Evolutionary conservation across 2,888 invertebrate genomes (phyloP), one percentile per base, ranked within the genome.

Genomic region (Herminia tarsipennalis): DNA sequence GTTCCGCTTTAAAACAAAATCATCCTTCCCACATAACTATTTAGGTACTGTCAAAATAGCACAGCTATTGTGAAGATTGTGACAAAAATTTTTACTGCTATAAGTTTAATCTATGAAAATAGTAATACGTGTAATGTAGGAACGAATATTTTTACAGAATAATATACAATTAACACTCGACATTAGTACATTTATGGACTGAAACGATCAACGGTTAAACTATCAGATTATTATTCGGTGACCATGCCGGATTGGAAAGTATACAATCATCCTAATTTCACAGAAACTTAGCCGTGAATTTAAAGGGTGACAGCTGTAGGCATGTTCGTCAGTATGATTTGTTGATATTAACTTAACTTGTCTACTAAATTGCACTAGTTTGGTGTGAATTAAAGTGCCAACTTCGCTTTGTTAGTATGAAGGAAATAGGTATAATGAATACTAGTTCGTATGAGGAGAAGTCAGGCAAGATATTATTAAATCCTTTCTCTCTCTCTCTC

Each of bases 271-370:
- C 5, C 9, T 32, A 37, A 43, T 13, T 10, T n/a, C 8, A 38
- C 12, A 12, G 5, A 32, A 32, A 37, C 18, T 32, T 32, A 9
- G 2, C 25, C 3, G 8, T 32, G 18, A 37, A 37, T 43, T 32
- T 8, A 14, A 35, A 36, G 36, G 32, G 10, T 25, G 32, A 43
- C 16, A 32, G 32, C 43, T 21, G 2, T n/a, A 43, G 36, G 43
- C 43, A 36, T n/a, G n/a, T n/a, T n/a, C n/a, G 10, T 37, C 30
- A 18, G 14, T 37, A 4, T 20, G 25, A 44, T 37, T 20, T 20
- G 4, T 9, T 13, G 27, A 43, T 25, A 25, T 32, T 43, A 32
- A n/a, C 20, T 30, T 32, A 43, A 6, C 22, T 17, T 35, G 10
- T n/a, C 22, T 34, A 29, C 5, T 6, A 1, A 1, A 34, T 14